Evolutionary conservation across 2,888 invertebrate genomes (phyloP), one percentile per base, ranked within the genome.

Genomic region (Lagria hirta): DNA sequence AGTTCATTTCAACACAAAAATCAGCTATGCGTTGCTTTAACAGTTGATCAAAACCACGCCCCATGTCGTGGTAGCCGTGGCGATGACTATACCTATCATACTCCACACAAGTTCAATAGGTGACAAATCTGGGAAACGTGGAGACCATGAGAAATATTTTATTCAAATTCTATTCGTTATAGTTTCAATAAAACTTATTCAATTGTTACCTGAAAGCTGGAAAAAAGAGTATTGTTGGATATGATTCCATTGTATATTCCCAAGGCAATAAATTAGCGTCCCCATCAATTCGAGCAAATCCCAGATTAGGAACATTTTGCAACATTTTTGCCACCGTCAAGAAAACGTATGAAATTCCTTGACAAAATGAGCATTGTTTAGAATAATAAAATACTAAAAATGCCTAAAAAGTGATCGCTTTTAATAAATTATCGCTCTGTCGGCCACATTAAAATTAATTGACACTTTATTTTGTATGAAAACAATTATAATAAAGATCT

Each of bases 251-350:
- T 23, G 86, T 86, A 69, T 82, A 88, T 66, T 86, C 82, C 91
- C 92, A 93, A 1, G 90, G 88, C 54, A 95, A 75, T 72, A 91
- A 89, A 75, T 94, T 92, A 1, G 79, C 75, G 60, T 86, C 84
- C 11, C 86, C 88, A 73, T 94, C 88, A 20, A 95, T 81, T 10
- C 88, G 76, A 12, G 82, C 79, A 57, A 86, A 83, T 43, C 70
- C 60, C 3, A 83, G 54, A 48, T 75, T 69, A 52, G 77, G 72
- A 55, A 78, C 68, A 57, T 74, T 61, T 45, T 74, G 64, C 49
- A 82, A 75, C 67, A 82, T 77, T 59, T 81, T 78, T 35, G 85
- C 82, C 34, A 84, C 78, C 26, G 80, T 80, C 43, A 86, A 72
- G 59, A 85, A 79, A 17, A 82, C 78, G 54, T 86, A 86, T 0